Percentiles rank a stretch among this genome's conserved stretches.
Conservation (phyloP, 2,888 invertebrate species). For the Osedax frankpressi region DNA sequence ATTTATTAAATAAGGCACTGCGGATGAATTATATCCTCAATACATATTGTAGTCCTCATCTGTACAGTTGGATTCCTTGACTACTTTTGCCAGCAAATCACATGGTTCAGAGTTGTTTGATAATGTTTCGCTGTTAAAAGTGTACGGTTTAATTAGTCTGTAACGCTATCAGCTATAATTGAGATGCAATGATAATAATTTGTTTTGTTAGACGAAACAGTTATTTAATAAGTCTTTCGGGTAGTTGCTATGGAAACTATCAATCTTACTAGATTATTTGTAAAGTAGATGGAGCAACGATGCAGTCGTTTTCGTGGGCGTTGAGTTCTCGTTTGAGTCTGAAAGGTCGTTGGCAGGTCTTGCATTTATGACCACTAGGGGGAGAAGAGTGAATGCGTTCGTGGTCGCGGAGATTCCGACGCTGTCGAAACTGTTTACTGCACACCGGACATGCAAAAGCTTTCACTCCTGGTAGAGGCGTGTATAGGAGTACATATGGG, state of each 20-base stretch:
- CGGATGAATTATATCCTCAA: too few species aligned
- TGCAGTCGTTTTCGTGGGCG: background rate
- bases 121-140: background rate
- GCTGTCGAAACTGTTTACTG: slow-evolving; percentile 4
- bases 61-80: background rate
- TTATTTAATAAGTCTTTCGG: too few species aligned
- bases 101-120: background rate
- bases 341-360: background rate
- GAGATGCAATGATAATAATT: too few species aligned
- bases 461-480: background rate
- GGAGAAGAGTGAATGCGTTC: background rate
- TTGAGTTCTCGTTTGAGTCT: background rate
- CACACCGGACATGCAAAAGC: background rate
- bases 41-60: too few species aligned
- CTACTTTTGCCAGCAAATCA: background rate
- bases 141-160: too few species aligned
- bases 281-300: too few species aligned
- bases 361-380: background rate
- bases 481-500: too few species aligned
- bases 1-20: too few species aligned
- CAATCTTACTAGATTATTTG: too few species aligned
- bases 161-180: too few species aligned
- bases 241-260: too few species aligned
- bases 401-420: slow-evolving; percentile 1
- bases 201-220: too few species aligned